Percentiles rank a stretch among this genome's conserved stretches.
Conservation (phyloP, 2,888 invertebrate genomes). For the Napeogenes inachia region DNA sequence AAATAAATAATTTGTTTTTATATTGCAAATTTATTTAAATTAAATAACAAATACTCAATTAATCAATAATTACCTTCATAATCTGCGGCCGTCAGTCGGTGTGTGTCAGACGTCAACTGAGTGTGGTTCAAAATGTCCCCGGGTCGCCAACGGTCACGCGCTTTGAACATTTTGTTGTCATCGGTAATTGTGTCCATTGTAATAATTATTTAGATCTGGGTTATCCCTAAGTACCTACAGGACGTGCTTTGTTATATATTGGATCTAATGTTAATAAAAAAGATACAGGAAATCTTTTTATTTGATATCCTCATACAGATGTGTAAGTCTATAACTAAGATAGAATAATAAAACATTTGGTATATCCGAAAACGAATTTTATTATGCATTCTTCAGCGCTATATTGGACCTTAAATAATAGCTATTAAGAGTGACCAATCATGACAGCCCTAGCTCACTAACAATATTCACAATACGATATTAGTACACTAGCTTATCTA, state of each 20-base stretch:
- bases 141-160: constrained; percentile 47
- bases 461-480: too few relatives aligned
- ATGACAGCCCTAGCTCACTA: too few relatives aligned
- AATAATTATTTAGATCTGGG: constrained; percentile 14
- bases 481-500: too few relatives aligned
- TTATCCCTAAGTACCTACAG: not conserved
- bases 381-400: too few relatives aligned
- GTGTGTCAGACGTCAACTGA: constrained; percentile 39
- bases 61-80: not conserved
- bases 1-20: too few relatives aligned
- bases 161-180: constrained; percentile 38
- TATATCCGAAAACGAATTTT: not conserved
- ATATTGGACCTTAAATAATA: too few relatives aligned
- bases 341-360: too few relatives aligned
- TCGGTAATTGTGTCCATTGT: constrained; percentile 44
- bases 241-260: not conserved
- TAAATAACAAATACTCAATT: not conserved
- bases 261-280: too few relatives aligned
- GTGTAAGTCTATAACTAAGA: not conserved
- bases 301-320: not conserved
- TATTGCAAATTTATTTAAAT: not conserved
- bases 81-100: constrained; percentile 18
- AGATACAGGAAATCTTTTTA: not conserved
- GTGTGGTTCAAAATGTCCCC: constrained; percentile 18
- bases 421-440: too few relatives aligned